Conservation (phyloP, 2,888 invertebrate genomes). For the Diplazon laetatorius region DNA sequence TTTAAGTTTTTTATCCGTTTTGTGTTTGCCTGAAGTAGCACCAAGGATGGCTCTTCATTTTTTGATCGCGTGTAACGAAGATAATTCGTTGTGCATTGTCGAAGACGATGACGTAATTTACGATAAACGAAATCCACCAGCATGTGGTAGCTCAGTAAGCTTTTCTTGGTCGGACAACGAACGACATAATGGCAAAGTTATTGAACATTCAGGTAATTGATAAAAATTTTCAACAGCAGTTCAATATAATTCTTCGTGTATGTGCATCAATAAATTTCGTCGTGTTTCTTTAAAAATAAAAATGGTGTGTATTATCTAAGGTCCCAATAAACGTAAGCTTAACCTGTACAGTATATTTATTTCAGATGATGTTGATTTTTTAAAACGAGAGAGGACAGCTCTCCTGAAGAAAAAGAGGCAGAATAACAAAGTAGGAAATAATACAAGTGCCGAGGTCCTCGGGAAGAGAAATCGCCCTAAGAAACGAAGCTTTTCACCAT, state of each 20-base stretch:
- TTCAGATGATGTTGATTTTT: constrained; percentile 17
- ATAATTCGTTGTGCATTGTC: constrained; percentile 15
- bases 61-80: constrained; percentile 14
- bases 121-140: constrained; percentile 13
- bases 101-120: constrained; percentile 22
- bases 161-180: constrained; percentile 9
- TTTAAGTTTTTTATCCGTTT: constrained; percentile 15
- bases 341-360: constrained; percentile 12
- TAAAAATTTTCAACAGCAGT: constrained; percentile 4
- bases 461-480: constrained; percentile 16
- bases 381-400: constrained; percentile 14
- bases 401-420: constrained; percentile 10
- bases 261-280: constrained; percentile 15
- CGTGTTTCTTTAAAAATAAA: constrained; percentile 11
- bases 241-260: constrained; percentile 16
- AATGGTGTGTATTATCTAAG: constrained; percentile 13
- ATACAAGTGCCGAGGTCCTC: constrained; percentile 13
- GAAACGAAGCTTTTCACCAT: constrained; percentile 3
- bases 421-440: constrained; percentile 5
- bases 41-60: constrained; percentile 22
- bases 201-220: constrained; percentile 20
- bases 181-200: constrained; percentile 12
- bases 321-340: constrained; percentile 1
- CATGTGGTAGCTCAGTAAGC: constrained; percentile 18
- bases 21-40: constrained; percentile 22